A percentile compares a stretch with the other conserved stretches of the same genome.
Evolutionary conservation across 2,797 vertebrate species (phyloP).

Genomic region (Ambastaia sidthimunki): DNA sequence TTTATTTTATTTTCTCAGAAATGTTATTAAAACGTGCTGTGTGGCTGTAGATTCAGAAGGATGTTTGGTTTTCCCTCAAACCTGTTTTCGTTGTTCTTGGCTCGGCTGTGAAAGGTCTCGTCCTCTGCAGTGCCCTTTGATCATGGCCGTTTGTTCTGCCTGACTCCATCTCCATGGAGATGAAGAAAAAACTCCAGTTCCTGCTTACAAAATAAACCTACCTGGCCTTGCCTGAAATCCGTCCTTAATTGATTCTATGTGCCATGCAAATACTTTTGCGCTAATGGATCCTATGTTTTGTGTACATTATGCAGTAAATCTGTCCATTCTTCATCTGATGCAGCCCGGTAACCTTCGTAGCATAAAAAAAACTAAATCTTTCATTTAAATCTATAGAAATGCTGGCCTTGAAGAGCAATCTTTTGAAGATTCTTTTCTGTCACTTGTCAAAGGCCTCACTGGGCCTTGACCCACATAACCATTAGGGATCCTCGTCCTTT

Average conservation of each 20-base stretch:
- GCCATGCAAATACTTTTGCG: conserved; percentile 37
- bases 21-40: neutral
- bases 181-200: conserved; percentile 47
- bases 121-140: conserved; percentile 52
- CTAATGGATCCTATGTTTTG: conserved; percentile 49
- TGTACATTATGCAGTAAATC: conserved; percentile 43
- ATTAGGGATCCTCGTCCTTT: conserved; percentile 66
- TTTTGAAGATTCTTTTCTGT: conserved; percentile 41
- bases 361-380: conserved; percentile 25
- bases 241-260: conserved; percentile 39
- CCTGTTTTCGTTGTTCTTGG: conserved; percentile 36
- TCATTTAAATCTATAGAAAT: conserved; percentile 35
- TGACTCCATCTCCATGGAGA: conserved; percentile 58
- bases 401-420: conserved; percentile 44
- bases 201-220: conserved; percentile 47
- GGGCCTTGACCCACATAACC: conserved; percentile 51
- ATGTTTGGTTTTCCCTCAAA: conserved; percentile 12
- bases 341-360: conserved; percentile 39
- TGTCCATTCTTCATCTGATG: conserved; percentile 39
- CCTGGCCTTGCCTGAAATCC: conserved; percentile 45
- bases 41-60: neutral
- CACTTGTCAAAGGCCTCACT: conserved; percentile 44
- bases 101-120: conserved; percentile 44
- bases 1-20: neutral
- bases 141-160: conserved; percentile 47